Evolutionary conservation across 2,888 invertebrate genomes (phyloP).

Genomic region (Eilema depressum): DNA sequence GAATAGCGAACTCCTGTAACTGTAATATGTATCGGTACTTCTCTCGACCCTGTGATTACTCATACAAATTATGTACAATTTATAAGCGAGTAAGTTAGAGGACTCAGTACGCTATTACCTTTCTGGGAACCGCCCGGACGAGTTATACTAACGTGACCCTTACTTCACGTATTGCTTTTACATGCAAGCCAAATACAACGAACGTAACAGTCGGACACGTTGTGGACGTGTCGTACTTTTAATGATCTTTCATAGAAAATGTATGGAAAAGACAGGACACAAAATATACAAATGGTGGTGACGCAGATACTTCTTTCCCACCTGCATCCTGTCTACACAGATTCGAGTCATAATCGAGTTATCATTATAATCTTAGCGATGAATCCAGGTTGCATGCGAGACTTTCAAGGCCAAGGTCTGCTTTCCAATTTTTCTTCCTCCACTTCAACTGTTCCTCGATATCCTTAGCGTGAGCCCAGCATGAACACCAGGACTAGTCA

Average conservation of each 20-base stretch:
- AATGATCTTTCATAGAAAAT: conserved; percentile 4
- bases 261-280: background rate
- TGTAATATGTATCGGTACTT: conserved; percentile 14
- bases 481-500: background rate
- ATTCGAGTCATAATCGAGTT: background rate
- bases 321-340: background rate
- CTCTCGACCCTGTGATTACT: conserved; percentile 6
- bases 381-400: too few relatives aligned
- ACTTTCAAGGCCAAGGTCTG: background rate
- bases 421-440: background rate
- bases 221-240: too few relatives aligned
- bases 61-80: conserved; percentile 24
- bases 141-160: conserved; percentile 4
- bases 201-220: background rate
- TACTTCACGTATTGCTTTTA: conserved; percentile 1
- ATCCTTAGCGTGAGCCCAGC: background rate
- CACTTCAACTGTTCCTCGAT: background rate
- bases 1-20: conserved; percentile 41
- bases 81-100: conserved; percentile 2
- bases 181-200: background rate
- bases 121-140: background rate
- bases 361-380: background rate
- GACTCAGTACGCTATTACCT: conserved; percentile 2
- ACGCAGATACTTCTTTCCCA: too few relatives aligned
- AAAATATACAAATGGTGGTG: background rate